phyloP scores from a whole-genome alignment of 2,888 invertebrate species.

The Acrocera orbiculus region DNA sequence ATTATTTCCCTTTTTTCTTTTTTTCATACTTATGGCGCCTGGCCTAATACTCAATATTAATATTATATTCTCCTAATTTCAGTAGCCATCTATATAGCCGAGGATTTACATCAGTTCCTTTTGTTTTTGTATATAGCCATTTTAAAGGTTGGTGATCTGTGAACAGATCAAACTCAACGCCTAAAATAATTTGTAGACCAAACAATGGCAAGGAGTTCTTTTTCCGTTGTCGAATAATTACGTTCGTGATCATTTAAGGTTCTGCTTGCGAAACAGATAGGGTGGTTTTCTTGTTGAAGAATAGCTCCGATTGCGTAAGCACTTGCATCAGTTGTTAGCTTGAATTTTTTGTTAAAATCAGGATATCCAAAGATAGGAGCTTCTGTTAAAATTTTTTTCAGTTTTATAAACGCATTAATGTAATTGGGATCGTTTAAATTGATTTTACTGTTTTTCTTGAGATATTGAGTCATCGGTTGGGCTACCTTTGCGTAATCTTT shows the following conservation, averaged over 20 bases:
- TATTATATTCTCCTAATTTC: no score
- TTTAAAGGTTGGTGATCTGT: no score
- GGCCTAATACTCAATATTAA: no score
- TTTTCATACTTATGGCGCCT: no score
- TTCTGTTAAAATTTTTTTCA: not conserved
- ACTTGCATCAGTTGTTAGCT: not conserved
- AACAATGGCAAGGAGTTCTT: constrained; percentile 1
- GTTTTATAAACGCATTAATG: not conserved
- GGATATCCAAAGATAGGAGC: not conserved
- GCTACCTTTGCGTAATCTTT: constrained; percentile 1
- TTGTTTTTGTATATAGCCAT: no score
- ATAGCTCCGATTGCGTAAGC: not conserved
- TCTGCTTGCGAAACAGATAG: constrained; percentile 1
- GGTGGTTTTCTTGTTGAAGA: constrained; percentile 1
- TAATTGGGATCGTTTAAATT: constrained; percentile 2
- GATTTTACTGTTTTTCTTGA: constrained; percentile 1
- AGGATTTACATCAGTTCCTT: no score
- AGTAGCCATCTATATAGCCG: no score
- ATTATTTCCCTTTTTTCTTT: no score
- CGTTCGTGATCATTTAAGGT: not conserved
- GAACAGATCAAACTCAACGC: no score
- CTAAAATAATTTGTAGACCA: constrained; percentile 1
- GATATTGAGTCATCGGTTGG: not conserved
- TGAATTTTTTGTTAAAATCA: constrained; percentile 2
- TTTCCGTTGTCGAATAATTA: not conserved